Percentiles rank a stretch among this genome's conserved stretches.
phyloP scores from a whole-genome alignment of 1,140 invertebrate species.

The Zaprionus tsacasi region DNA sequence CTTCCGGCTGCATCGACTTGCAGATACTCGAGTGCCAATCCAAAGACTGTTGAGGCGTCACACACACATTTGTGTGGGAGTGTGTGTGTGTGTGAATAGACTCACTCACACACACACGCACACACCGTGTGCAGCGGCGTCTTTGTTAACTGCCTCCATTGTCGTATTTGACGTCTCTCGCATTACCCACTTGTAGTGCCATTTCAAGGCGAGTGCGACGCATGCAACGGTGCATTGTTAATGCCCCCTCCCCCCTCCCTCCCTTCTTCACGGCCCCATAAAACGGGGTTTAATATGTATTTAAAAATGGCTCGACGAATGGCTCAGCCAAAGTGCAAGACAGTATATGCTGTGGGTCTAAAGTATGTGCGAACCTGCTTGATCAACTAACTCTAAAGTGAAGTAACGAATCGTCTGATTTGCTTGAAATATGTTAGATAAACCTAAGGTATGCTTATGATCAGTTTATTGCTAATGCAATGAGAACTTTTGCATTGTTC shows the following conservation, averaged over 20 bases:
- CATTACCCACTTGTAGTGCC: slow-evolving; percentile 3
- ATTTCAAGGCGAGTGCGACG: slow-evolving; percentile 4
- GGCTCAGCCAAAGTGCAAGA: not conserved
- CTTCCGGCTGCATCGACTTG: slow-evolving; percentile 4
- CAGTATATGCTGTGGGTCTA: not conserved
- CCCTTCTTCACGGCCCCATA: not conserved
- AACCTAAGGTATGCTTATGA: not conserved
- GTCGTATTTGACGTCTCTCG: slow-evolving; percentile 3
- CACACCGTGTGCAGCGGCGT: slow-evolving; percentile 54
- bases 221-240: not conserved
- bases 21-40: slow-evolving; percentile 1
- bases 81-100: slow-evolving; percentile 20
- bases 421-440: not conserved
- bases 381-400: not conserved
- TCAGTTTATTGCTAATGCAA: not conserved
- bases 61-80: slow-evolving; percentile 11
- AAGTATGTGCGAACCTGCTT: not conserved
- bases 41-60: not conserved
- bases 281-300: slow-evolving; percentile 5
- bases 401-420: not conserved
- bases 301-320: not conserved
- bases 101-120: slow-evolving; percentile 10
- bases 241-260: not conserved
- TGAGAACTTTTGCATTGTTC: not conserved
- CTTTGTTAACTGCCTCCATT: slow-evolving; percentile 6